phyloP scores from a whole-genome alignment of 2,888 invertebrate species.

The Spilosoma lubricipeda region DNA sequence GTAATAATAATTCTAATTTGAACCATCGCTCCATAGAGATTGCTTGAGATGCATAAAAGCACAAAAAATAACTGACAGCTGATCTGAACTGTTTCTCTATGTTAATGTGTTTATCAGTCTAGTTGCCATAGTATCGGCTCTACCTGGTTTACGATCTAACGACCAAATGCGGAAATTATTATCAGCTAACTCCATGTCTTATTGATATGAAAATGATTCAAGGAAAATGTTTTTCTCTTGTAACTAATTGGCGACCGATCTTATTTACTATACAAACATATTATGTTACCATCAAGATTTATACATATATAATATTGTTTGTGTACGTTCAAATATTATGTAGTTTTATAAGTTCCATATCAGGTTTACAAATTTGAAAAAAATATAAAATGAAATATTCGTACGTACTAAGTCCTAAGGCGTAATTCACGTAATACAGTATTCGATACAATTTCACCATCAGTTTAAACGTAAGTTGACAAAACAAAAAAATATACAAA shows the following conservation, averaged over 20 bases:
- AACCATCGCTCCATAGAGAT: no score
- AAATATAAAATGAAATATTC: no score
- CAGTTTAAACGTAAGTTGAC: no score
- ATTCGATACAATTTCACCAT: no score
- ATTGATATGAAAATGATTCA: neutral
- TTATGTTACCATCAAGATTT: neutral
- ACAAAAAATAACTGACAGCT: no score
- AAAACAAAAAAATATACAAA: no score
- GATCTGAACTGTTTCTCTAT: neutral
- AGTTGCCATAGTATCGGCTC: no score
- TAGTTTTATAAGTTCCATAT: neutral
- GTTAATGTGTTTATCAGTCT: neutral
- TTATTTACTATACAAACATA: neutral
- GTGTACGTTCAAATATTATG: no score
- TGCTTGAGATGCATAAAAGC: no score
- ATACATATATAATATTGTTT: neutral
- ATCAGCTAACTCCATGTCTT: neutral
- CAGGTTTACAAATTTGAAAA: neutral
- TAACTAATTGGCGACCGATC: neutral
- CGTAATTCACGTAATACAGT: no score
- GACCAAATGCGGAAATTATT: neutral
- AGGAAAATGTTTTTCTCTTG: neutral
- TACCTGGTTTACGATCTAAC: no score
- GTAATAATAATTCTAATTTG: neutral
- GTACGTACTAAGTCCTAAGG: no score